phyloP scores from a whole-genome alignment of 2,888 invertebrate species.

The Ormyrus pomaceus region DNA sequence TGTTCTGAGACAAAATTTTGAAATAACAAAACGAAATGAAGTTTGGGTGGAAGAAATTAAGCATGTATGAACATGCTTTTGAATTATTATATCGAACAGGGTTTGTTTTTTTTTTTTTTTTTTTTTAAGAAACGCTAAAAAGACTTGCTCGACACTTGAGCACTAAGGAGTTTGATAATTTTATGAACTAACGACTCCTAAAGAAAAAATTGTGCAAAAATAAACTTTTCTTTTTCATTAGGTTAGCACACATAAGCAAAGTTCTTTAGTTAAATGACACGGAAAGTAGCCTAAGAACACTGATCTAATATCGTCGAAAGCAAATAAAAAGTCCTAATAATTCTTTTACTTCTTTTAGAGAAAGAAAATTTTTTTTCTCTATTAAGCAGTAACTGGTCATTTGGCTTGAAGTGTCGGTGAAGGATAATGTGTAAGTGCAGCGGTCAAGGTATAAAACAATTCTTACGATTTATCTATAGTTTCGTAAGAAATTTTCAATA shows the following conservation, averaged over 20 bases:
- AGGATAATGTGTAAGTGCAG: constrained; percentile 46
- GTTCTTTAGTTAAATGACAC: constrained; percentile 39
- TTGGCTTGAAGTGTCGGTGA: constrained; percentile 46
- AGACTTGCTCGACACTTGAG: constrained; percentile 30
- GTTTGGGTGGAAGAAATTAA: not conserved
- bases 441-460: constrained; percentile 22
- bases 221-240: constrained; percentile 34
- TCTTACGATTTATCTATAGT: constrained; percentile 40
- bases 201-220: constrained; percentile 10
- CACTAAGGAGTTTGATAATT: constrained; percentile 7
- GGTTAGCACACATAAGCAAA: constrained; percentile 11
- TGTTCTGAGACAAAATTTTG: constrained; percentile 19
- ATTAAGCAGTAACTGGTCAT: constrained; percentile 28
- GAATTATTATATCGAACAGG: constrained; percentile 67
- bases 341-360: constrained; percentile 14
- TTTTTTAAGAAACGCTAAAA: constrained; percentile 17
- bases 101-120: constrained; percentile 59
- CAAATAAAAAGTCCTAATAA: constrained; percentile 6
- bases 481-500: constrained; percentile 1
- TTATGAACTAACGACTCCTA: constrained; percentile 18
- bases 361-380: constrained; percentile 26
- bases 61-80: constrained; percentile 24
- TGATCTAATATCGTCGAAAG: constrained; percentile 15
- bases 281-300: constrained; percentile 41
- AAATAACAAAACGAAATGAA: constrained; percentile 12